Base-by-base conservation (phyloP, 2,797 vertebrate genomes). In the Merluccius polli region DNA sequence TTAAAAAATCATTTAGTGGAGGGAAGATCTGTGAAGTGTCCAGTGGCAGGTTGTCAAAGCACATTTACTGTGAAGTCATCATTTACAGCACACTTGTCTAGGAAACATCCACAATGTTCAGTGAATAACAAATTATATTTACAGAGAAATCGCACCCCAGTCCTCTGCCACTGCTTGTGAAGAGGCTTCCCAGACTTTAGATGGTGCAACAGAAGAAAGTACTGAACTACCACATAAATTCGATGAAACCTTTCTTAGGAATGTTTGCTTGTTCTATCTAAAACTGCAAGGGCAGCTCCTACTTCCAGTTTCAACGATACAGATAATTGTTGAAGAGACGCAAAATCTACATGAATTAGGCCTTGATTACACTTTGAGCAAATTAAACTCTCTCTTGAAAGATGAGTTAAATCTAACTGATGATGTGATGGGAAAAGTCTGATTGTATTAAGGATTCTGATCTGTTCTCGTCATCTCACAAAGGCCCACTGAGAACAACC, bases 311-410 rank as follows among this genome's bases (percentile, higher is more conserved):
- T 80, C 76, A 72, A 80, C 79, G 44, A 83, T 75, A 69, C 79
- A 81, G 77, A 79, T 10, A 3, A 75, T 81, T 70, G 79, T 83
- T 24, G 73, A 82, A 59, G 80, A 79, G 70, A 77, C 79, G 38
- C 68, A 72, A 70, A 79, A 78, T 69, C 1, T 79, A n/a, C 74
- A 78, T 75, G 36, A 81, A 10, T 74, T 84, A 12, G 75, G 59
- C 33, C 75, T 77, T 16, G 72, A 75, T 21, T 81, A 75, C 70
- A 80, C 75, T 63, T 30, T 74, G 27, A 78, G 27, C 75, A 81
- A 81, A 75, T 36, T 80, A 4, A 0, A 0, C 33, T 74, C 70
- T 27, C 70, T 79, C 32, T 31, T 79, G 9, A 78, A 81, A 79
- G 10, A 79, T 73, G 59, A 82, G 12, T 15, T 72, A 27, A 0